These are phyloP conservation scores for Lycocerus yunnanus DNA, from an alignment of 2,888 invertebrate species.

Conservation along the genomic window DNA sequence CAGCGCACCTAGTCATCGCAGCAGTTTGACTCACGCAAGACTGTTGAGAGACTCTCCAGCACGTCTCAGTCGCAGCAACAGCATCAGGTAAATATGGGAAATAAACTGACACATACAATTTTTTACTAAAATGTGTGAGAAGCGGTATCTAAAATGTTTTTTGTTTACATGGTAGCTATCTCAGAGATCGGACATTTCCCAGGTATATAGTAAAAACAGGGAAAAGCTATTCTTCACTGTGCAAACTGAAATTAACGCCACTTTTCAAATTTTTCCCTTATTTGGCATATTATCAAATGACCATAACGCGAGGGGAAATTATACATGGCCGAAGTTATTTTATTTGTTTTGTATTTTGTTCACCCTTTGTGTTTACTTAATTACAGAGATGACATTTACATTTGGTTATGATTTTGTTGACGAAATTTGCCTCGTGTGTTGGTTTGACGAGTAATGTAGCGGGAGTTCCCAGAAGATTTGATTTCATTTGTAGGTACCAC, in stretches of 20 bases:
- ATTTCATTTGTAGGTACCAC: background rate
- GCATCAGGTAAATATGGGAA: slow-evolving; percentile 72
- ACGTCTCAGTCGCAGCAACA: slow-evolving; percentile 86
- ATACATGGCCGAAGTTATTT: background rate
- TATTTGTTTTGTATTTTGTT: background rate
- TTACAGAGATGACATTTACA: background rate
- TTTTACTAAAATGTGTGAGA: background rate
- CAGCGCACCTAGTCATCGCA: slow-evolving; percentile 59
- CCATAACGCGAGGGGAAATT: background rate
- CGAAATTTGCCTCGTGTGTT: background rate
- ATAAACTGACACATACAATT: background rate
- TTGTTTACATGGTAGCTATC: slow-evolving; percentile 69
- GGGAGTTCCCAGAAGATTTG: background rate
- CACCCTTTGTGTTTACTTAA: background rate
- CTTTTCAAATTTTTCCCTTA: background rate
- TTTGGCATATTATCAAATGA: background rate
- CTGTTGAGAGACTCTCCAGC: slow-evolving; percentile 72
- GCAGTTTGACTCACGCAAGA: slow-evolving; percentile 74
- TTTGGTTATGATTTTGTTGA: background rate
- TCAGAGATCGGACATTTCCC: slow-evolving; percentile 91
- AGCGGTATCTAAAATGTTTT: slow-evolving; percentile 35
- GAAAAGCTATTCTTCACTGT: slow-evolving; percentile 9
- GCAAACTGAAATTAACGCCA: slow-evolving; percentile 24
- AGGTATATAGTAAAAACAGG: slow-evolving; percentile 65
- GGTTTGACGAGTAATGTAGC: too few species aligned